Evolutionary conservation across 2,888 invertebrate species (phyloP).

Genomic region (Reticulitermes lucifugus): DNA sequence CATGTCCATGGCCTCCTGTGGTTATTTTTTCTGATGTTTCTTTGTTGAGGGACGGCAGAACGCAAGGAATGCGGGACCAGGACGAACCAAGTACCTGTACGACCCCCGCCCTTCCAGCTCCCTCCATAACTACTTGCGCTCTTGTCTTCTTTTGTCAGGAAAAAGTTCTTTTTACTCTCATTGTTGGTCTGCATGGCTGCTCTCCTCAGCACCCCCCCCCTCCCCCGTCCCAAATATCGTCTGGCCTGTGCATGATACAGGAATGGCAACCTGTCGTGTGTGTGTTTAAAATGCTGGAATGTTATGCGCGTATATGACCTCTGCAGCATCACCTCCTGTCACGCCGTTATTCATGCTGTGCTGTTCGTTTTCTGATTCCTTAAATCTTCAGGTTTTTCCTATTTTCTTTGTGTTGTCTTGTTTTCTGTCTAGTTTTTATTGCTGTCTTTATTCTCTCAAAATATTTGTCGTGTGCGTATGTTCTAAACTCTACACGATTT

Average conservation of each 20-base stretch:
- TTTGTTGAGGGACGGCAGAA: conserved; percentile 21
- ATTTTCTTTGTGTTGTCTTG: background rate
- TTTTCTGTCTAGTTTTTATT: background rate
- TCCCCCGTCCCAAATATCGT: background rate
- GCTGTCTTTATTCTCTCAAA: background rate
- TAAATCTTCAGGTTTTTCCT: background rate
- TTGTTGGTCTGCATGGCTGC: background rate
- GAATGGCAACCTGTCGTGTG: background rate
- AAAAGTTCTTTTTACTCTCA: background rate
- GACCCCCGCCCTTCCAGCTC: background rate
- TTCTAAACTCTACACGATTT: too few species aligned
- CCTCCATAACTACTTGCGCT: conserved; percentile 6
- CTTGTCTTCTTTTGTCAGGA: conserved; percentile 31
- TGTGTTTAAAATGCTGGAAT: conserved; percentile 12
- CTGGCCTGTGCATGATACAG: background rate
- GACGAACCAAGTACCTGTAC: conserved; percentile 12
- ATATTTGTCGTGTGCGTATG: background rate
- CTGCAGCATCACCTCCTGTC: background rate
- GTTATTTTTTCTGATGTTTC: conserved; percentile 4
- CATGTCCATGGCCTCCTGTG: conserved; percentile 32
- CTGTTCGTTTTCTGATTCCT: background rate
- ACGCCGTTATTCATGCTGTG: background rate
- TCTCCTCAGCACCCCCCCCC: background rate
- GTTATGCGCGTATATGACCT: background rate
- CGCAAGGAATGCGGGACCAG: conserved; percentile 24